Evolutionary conservation across 2,797 vertebrate species (phyloP), one percentile per base, ranked within the genome.

Genomic region (Distichodus sexfasciatus): DNA sequence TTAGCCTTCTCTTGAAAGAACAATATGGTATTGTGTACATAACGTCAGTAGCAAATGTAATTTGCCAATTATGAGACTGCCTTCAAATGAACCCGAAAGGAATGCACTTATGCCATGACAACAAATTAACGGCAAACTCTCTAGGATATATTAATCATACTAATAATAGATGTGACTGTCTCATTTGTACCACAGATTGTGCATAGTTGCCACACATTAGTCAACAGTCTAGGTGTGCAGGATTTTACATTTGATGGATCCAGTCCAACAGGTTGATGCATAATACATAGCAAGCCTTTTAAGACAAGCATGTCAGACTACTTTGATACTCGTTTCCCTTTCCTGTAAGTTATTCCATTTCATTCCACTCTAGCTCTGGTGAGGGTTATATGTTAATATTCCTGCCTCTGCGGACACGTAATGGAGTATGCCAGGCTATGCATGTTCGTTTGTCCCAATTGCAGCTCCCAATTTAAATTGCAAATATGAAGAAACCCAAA

Each of bases 371-470:
- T 38, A 74, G 72, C 60, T 38, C 55, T 38, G 31, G 31, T 35
- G 66, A 66, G 69, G 65, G 68, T 79, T 71, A 63, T 59, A 66
- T 73, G 62, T 76, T 76, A 43, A 67, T 53, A 76, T 69, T 66
- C 19, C 17, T 58, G 29, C 35, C 70, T 59, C 58, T 23, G 19
- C 64, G 58, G 41, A 47, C 36, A 65, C 35, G 41, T 38, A 48
- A 66, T 69, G 21, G 47, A 50, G 58, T 65, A 66, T 14, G 66
- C 60, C 38, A 58, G 24, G 36, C 59, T 61, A n/a, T 44, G 69
- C 46, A 4, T 38, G 53, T 54, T 74, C 71, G 57, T 76, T 59
- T 68, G 68, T 76, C 66, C 70, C 66, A 61, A 73, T 44, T 66
- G 54, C 43, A 53, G 31, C 15, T 41, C 24, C 38, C 38, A 26